Conservation (phyloP, 2,888 invertebrate species). For the Brachyptera risi region DNA sequence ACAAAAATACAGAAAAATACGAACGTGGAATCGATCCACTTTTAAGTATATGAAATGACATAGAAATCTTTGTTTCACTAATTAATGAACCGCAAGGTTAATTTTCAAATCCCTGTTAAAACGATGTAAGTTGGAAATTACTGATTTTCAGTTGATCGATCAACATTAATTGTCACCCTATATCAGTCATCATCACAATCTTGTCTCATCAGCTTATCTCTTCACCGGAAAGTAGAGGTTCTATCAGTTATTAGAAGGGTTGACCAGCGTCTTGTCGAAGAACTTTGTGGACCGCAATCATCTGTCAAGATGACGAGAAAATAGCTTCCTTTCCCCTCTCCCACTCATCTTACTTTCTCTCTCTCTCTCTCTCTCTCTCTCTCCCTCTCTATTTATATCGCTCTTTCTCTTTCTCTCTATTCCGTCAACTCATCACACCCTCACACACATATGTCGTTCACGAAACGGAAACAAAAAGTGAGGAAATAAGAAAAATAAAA, state of each 20-base stretch:
- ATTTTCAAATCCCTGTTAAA: not conserved
- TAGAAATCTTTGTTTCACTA: not conserved
- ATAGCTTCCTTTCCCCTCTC: not conserved
- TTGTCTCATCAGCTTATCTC: not conserved
- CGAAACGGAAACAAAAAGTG: not conserved
- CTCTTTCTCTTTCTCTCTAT: not conserved
- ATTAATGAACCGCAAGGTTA: not conserved
- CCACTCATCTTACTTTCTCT: too few species aligned
- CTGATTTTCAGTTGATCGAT: slow-evolving; percentile 22
- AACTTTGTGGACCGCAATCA: not conserved
- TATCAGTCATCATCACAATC: not conserved
- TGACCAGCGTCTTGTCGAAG: not conserved
- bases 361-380: too few species aligned
- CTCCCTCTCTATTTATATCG: too few species aligned
- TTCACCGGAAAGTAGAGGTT: not conserved
- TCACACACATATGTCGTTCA: not conserved
- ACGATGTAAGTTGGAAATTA: too few species aligned
- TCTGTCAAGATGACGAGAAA: not conserved
- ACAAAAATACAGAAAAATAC: too few species aligned
- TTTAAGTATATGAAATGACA: too few species aligned
- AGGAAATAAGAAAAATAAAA: not conserved
- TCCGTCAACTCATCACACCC: not conserved
- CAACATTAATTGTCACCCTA: slow-evolving; percentile 5
- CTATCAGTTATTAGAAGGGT: not conserved
- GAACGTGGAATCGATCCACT: too few species aligned